Evolutionary conservation across 2,113 vertebrate species (phyloP).

Genomic region (Datnioides undecimradiatus): DNA sequence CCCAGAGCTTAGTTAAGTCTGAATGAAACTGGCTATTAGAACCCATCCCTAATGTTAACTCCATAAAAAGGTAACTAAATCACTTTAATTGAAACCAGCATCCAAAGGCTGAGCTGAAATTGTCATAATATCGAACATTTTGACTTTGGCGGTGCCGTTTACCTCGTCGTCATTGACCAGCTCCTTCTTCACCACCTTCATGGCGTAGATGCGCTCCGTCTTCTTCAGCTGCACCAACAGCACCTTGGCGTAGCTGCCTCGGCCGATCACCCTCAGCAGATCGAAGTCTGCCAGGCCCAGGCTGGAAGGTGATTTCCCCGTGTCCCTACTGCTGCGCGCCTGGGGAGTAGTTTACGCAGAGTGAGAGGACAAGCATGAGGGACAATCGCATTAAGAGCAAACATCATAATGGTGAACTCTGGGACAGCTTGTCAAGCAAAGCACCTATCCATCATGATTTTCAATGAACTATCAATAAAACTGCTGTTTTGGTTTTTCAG

Average conservation of each 20-base stretch:
- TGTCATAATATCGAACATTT: not conserved
- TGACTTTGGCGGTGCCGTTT: constrained; percentile 3
- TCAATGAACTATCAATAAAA: constrained; percentile 16
- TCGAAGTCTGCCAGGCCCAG: constrained; percentile 97
- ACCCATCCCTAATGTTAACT: not conserved
- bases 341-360: constrained; percentile 57
- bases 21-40: not conserved
- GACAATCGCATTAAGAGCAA: not conserved
- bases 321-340: constrained; percentile 94
- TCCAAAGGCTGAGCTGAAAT: not conserved
- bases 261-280: constrained; percentile 95
- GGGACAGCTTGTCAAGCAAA: constrained; percentile 1
- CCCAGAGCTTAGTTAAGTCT: not conserved
- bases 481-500: constrained; percentile 30
- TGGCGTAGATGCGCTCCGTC: constrained; percentile 98
- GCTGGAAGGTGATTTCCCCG: constrained; percentile 93
- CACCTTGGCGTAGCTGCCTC: constrained; percentile 99
- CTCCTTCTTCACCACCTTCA: constrained; percentile 99
- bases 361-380: not conserved
- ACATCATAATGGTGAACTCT: not conserved
- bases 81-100: not conserved
- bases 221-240: constrained; percentile 96
- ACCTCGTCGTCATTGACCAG: constrained; percentile 99
- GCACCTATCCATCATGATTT: constrained; percentile 10
- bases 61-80: not conserved